These are phyloP conservation scores for Crocallis elinguaria DNA, from an alignment of 2,888 invertebrate genomes.

Conservation along the genomic window DNA sequence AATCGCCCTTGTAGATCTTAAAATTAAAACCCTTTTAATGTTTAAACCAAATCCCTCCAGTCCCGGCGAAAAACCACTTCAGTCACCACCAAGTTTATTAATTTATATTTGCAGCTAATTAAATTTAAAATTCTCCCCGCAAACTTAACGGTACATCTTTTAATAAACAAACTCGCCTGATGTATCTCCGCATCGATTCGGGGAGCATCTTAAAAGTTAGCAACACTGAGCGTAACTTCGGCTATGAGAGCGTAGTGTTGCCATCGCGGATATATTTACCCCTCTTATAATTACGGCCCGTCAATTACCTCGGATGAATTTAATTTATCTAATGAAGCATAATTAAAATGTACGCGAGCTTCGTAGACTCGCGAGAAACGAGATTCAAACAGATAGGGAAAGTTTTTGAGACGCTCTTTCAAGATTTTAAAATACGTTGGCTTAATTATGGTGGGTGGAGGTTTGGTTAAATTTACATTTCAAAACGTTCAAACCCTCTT, in stretches of 20 bases:
- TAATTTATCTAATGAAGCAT: conserved; percentile 84
- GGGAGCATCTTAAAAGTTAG: conserved; percentile 51
- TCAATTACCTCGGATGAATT: conserved; percentile 81
- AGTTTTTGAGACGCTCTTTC: conserved; percentile 40
- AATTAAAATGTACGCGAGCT: conserved; percentile 83
- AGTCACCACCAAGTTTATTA: conserved; percentile 44
- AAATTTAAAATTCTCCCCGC: conserved; percentile 56
- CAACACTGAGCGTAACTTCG: conserved; percentile 40
- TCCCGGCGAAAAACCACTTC: conserved; percentile 44
- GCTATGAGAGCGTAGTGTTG: conserved; percentile 56
- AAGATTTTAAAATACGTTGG: conserved; percentile 24
- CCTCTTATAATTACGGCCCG: conserved; percentile 74
- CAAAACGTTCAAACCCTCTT: conserved; percentile 15
- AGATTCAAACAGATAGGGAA: conserved; percentile 48
- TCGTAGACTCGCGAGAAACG: conserved; percentile 59
- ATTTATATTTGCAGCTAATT: conserved; percentile 58
- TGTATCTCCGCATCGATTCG: conserved; percentile 37
- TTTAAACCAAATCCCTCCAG: conserved; percentile 15
- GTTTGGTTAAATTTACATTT: conserved; percentile 34
- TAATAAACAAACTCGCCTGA: conserved; percentile 54
- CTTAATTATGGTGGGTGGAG: conserved; percentile 22
- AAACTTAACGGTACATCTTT: conserved; percentile 54
- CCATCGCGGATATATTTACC: conserved; percentile 44
- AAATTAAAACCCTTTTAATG: conserved; percentile 41
- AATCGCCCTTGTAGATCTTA: background rate